phyloP scores from a whole-genome alignment of 2,113 vertebrate genomes.

The Actinemys pallida region DNA sequence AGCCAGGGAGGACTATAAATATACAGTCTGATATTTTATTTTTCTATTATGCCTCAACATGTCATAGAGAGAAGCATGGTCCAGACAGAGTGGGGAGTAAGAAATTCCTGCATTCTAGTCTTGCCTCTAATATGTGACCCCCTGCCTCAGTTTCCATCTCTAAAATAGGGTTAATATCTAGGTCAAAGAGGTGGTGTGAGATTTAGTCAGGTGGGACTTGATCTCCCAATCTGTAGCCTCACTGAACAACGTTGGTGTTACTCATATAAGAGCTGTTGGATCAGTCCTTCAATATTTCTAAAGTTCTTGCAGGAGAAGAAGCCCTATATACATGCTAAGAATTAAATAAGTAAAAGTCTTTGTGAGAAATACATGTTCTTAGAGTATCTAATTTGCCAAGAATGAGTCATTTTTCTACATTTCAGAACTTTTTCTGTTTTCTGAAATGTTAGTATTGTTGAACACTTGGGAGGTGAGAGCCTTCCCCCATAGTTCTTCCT shows the following conservation, averaged over 20 bases:
- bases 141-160: slow-evolving; percentile 24
- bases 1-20: background rate
- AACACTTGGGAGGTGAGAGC: slow-evolving; percentile 1
- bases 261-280: slow-evolving; percentile 58
- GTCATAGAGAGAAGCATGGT: background rate
- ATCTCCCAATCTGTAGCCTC: slow-evolving; percentile 64
- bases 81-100: background rate
- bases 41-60: background rate
- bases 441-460: slow-evolving; percentile 20
- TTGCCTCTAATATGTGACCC: background rate
- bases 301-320: slow-evolving; percentile 71
- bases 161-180: background rate
- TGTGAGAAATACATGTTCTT: slow-evolving; percentile 64
- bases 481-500: background rate
- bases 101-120: background rate
- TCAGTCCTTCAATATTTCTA: slow-evolving; percentile 66
- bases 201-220: slow-evolving; percentile 47
- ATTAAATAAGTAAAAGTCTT: slow-evolving; percentile 70
- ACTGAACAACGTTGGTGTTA: slow-evolving; percentile 23
- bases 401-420: slow-evolving; percentile 60
- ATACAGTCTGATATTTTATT: background rate
- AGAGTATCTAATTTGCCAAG: slow-evolving; percentile 65
- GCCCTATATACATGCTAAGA: slow-evolving; percentile 53
- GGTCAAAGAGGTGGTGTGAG: slow-evolving; percentile 29
- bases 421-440: slow-evolving; percentile 60